Percentiles rank a stretch among this genome's conserved stretches.
Evolutionary conservation across 2,797 vertebrate species (phyloP).

Genomic region (Tragopan temminckii): DNA sequence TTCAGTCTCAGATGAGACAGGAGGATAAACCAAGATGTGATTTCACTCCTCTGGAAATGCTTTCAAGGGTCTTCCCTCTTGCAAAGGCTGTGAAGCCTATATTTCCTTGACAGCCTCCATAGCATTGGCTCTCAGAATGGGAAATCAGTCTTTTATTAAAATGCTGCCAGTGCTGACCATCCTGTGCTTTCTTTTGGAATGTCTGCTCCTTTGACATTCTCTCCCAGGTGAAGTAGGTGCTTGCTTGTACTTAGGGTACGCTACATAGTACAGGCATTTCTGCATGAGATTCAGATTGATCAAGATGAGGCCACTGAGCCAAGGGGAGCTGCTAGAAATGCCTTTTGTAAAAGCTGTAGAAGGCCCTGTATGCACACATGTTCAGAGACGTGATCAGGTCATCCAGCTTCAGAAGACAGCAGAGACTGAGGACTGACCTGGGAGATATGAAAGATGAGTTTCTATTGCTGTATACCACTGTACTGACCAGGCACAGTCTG

Average conservation of each 20-base stretch:
- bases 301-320: background rate
- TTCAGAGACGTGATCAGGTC: background rate
- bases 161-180: background rate
- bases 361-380: background rate
- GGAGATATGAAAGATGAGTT: background rate
- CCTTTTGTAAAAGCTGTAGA: background rate
- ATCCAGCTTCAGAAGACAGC: background rate
- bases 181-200: background rate
- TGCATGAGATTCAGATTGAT: background rate
- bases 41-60: background rate
- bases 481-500: background rate
- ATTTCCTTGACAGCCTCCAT: background rate
- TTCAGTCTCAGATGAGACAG: background rate
- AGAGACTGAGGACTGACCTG: background rate
- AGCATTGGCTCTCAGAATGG: background rate
- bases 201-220: background rate
- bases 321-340: background rate
- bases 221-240: background rate
- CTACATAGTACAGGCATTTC: rapidly evolving
- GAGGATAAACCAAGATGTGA: background rate
- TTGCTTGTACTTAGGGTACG: rapidly evolving
- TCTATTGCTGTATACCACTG: background rate
- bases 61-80: background rate
- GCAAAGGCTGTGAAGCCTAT: background rate
- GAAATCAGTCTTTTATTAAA: background rate